A percentile compares a stretch with the other conserved stretches of the same genome.
Conservation (phyloP, 64 coral and sea anemone genomes). For the Stichodactyla mertensii region DNA sequence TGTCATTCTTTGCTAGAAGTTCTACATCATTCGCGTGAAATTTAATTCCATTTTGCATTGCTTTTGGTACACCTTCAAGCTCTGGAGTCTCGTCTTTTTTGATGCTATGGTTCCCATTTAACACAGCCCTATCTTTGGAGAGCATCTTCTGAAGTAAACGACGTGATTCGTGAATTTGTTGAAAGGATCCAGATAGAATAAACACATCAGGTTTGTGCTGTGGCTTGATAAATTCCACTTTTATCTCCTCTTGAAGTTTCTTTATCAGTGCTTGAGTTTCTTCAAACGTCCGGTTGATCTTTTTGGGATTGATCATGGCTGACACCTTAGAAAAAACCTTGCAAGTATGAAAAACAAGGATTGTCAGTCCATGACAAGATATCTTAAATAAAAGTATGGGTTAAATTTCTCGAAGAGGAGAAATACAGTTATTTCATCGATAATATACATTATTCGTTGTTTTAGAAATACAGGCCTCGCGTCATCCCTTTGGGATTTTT, state of each 20-base stretch:
- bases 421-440: too few species aligned
- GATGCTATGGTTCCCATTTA: background rate
- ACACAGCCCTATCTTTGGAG: background rate
- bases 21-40: background rate
- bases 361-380: background rate
- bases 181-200: background rate
- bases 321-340: slow-evolving; percentile 7
- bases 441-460: too few species aligned
- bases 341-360: background rate
- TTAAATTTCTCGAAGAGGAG: too few species aligned
- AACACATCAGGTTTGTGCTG: background rate
- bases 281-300: background rate
- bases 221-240: background rate
- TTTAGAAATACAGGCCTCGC: too few species aligned
- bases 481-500: too few species aligned
- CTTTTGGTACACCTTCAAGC: background rate
- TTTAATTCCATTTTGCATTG: background rate
- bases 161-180: background rate
- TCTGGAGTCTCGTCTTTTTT: background rate
- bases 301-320: background rate
- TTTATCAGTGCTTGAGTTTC: background rate
- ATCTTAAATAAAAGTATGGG: too few species aligned
- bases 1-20: background rate
- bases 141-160: background rate
- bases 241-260: background rate